Evolutionary conservation across 2,888 invertebrate species (phyloP).

Genomic region (Nycteola revayana): DNA sequence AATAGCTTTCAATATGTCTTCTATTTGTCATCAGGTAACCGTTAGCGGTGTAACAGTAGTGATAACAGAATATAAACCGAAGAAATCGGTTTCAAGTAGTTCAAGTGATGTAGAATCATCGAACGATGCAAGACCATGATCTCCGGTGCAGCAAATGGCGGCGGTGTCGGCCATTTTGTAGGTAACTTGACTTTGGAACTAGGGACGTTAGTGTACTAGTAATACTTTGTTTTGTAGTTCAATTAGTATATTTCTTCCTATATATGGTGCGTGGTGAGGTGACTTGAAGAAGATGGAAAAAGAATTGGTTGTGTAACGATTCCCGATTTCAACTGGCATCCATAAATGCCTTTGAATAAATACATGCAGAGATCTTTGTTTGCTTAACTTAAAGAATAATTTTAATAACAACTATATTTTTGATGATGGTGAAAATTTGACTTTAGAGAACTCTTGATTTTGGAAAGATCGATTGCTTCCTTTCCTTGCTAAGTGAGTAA

Average conservation of each 20-base stretch:
- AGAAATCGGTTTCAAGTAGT: conserved; percentile 77
- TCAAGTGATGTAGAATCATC: conserved; percentile 77
- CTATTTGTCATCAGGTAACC: conserved; percentile 79
- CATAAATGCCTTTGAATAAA: too few relatives aligned
- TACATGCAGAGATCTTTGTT: too few relatives aligned
- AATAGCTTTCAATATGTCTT: background rate
- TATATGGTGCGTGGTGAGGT: too few relatives aligned
- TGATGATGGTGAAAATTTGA: too few relatives aligned
- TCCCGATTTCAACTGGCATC: too few relatives aligned
- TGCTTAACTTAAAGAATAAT: too few relatives aligned
- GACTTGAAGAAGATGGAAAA: too few relatives aligned
- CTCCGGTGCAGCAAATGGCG: conserved; percentile 13
- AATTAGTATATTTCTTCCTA: conserved; percentile 22
- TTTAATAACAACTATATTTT: too few relatives aligned
- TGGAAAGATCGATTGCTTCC: too few relatives aligned
- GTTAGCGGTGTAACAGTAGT: conserved; percentile 98
- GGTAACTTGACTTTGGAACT: conserved; percentile 14
- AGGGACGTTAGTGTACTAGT: conserved; percentile 13
- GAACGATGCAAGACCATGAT: conserved; percentile 74
- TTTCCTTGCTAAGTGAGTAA: too few relatives aligned
- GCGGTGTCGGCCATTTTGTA: background rate
- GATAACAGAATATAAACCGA: conserved; percentile 97
- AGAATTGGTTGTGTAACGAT: too few relatives aligned
- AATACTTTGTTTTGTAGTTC: conserved; percentile 30
- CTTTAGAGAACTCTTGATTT: too few relatives aligned